phyloP scores from a whole-genome alignment of 2,113 vertebrate genomes.

The Caracal caracal region DNA sequence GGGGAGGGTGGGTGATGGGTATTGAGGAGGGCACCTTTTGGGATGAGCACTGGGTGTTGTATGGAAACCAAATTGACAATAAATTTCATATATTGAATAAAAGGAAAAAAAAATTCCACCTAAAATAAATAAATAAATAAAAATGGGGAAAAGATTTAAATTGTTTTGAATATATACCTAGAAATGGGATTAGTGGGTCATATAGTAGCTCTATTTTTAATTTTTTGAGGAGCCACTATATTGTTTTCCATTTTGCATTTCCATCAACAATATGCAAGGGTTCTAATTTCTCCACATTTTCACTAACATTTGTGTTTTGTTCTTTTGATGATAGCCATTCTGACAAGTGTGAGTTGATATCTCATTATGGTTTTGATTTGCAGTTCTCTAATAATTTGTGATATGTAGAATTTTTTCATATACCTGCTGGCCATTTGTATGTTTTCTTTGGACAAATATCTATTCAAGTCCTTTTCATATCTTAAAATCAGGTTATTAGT shows the following conservation, averaged over 20 bases:
- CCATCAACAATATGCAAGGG: not conserved
- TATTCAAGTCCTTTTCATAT: not conserved
- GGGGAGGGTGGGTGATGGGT: too few species aligned
- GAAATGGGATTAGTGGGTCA: not conserved
- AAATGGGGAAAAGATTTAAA: not conserved
- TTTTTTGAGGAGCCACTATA: not conserved
- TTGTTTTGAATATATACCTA: not conserved
- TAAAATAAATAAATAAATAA: too few species aligned
- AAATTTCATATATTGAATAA: too few species aligned
- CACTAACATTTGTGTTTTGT: not conserved
- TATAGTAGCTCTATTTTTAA: not conserved
- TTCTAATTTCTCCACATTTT: not conserved
- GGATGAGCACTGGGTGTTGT: too few species aligned
- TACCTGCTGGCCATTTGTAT: not conserved
- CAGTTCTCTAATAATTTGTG: not conserved
- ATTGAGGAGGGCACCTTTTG: too few species aligned
- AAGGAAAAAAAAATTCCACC: too few species aligned
- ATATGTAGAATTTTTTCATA: not conserved
- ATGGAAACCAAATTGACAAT: too few species aligned
- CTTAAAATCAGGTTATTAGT: not conserved
- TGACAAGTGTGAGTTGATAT: not conserved
- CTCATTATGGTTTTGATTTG: not conserved
- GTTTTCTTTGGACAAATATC: not conserved
- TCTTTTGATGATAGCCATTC: not conserved
- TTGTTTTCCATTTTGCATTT: not conserved